Base-by-base conservation (phyloP, 2,797 vertebrate genomes). In the Scarus forsteni region DNA sequence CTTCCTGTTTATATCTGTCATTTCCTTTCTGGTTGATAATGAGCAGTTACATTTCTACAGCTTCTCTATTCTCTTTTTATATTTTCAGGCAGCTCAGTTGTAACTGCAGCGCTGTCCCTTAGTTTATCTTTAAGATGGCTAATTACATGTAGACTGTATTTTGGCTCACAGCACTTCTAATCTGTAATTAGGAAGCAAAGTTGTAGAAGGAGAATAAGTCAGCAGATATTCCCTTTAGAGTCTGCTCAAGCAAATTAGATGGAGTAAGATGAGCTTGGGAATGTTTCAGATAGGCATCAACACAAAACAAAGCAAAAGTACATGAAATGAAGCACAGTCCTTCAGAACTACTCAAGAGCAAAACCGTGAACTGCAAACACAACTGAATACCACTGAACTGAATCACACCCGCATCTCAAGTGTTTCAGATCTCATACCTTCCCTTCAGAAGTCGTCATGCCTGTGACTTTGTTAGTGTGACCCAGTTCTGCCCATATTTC, bases 1-100 rank as follows among this genome's bases (percentile, higher is more conserved):
- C 61, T 79, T 89, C 81, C 85, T 85, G 83, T 88, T 87, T 83
- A 70, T 55, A 46, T 64, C 42, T 70, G 34, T 14, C 13, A 39
- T 74, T 88, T 91, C 79, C 80, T 54, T 44, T 68, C 14, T 19
- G 60, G n/a, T 53, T 55, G 49, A 84, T 66, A 72, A 52, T 65
- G 40, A 78, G 66, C 49, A 9, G 53, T 49, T 51, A 67, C 3
- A 6, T 44, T 42, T 9, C 45, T 40, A 13, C 15, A 35, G 49
- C 14, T 34, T 73, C 48, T 63, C 68, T 66, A 15, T 65, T 19
- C 61, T 48, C 49, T 48, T 36, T 14, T 53, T 67, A 5, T 16
- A 39, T 52, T 50, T 55, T 34, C 50, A 0, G 51, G 55, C 38
- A 48, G 54, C 70, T 66, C 40, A 34, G 39, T 73, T 78, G 56